Conservation (phyloP, 1,140 invertebrate genomes). For the Pentalonia nigronervosa region DNA sequence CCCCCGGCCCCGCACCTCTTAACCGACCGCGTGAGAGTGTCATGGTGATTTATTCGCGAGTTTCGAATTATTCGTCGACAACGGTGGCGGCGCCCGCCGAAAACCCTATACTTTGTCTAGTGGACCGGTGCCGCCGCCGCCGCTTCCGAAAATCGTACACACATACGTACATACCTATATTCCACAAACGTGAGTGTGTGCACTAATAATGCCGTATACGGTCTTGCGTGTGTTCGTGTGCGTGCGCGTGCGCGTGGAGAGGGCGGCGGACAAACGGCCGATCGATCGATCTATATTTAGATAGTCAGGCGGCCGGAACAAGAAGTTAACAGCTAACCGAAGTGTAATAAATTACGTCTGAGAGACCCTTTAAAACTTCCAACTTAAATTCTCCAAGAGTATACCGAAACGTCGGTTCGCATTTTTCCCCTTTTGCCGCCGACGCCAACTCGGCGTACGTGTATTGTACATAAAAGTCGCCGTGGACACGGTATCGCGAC, state of each 20-base stretch:
- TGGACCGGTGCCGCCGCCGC: not conserved
- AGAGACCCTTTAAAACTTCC: not conserved
- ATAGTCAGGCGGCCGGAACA: conserved; percentile 4
- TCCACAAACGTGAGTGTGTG: not conserved
- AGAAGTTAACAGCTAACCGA: conserved; percentile 44
- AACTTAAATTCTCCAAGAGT: conserved; percentile 27
- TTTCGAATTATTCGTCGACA: not conserved
- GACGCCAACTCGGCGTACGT: not conserved
- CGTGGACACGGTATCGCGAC: not conserved
- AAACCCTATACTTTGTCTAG: conserved; percentile 5
- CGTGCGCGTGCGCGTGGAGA: not conserved
- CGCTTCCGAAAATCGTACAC: not conserved
- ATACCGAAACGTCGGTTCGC: not conserved
- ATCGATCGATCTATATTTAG: conserved; percentile 31
- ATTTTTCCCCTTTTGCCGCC: not conserved
- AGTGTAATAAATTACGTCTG: conserved; percentile 34
- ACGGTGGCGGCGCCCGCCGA: not conserved
- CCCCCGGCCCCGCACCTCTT: not conserved
- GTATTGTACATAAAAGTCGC: not conserved
- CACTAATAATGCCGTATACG: too few species aligned
- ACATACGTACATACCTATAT: not conserved
- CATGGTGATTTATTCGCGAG: conserved; percentile 22
- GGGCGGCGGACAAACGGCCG: not conserved
- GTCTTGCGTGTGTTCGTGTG: not conserved
- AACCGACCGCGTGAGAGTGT: not conserved